Evolutionary conservation across 53 echinoderm and acorn worm genomes (phyloP).

Genomic region (Luidia sarsii): DNA sequence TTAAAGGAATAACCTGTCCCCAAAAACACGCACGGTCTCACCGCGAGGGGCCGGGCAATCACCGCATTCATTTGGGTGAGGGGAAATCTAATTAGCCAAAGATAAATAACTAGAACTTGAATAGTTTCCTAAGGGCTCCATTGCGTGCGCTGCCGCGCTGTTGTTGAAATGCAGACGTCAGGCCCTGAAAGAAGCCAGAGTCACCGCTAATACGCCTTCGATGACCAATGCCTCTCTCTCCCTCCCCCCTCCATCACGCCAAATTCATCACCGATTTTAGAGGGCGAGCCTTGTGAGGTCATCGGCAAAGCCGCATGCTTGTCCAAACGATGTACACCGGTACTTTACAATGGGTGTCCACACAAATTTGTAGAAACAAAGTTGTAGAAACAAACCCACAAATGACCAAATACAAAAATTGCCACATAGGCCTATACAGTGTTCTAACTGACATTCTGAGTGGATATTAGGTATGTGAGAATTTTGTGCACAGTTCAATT

Average conservation of each 20-base stretch:
- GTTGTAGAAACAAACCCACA: no score
- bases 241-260: slow-evolving; percentile 16
- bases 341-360: no score
- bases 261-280: slow-evolving; percentile 14
- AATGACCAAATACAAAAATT: no score
- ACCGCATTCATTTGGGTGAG: slow-evolving; percentile 15
- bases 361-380: no score
- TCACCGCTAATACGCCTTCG: slow-evolving; percentile 1
- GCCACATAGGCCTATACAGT: no score
- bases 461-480: no score
- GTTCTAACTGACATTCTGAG: no score
- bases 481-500: no score
- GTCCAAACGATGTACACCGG: no score
- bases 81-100: slow-evolving; percentile 52
- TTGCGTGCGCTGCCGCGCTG: slow-evolving; percentile 27
- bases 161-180: slow-evolving; percentile 48
- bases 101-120: slow-evolving; percentile 59
- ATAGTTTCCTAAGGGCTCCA: slow-evolving; percentile 50
- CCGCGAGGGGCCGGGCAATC: slow-evolving; percentile 24
- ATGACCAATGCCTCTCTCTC: slow-evolving; percentile 12
- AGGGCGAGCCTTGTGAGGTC: not conserved
- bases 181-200: slow-evolving; percentile 30
- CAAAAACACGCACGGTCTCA: slow-evolving; percentile 30
- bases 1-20: slow-evolving; percentile 16
- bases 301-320: no score